Conservation (phyloP, 2,113 vertebrate species). For the Bothrops jararaca region DNA sequence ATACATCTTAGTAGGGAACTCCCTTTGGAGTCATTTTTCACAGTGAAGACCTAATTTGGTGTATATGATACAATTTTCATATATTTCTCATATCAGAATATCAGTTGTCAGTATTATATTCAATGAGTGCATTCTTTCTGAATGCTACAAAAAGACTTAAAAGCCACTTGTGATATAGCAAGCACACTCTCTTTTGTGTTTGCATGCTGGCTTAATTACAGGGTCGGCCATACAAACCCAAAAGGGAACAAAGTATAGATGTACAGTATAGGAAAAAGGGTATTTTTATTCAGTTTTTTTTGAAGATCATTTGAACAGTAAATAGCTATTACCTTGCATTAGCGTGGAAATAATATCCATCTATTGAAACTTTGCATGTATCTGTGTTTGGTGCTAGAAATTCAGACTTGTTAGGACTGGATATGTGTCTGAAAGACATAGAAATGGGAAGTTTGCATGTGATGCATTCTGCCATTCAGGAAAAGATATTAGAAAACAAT, state of each 20-base stretch:
- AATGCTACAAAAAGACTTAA: not conserved
- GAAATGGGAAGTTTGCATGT: not conserved
- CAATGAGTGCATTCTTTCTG: not conserved
- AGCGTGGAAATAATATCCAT: not conserved
- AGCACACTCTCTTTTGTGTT: not conserved
- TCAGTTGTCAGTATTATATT: not conserved
- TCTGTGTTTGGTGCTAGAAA: not conserved
- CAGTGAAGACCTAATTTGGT: not conserved
- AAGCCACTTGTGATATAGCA: not conserved
- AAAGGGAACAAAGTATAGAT: not conserved
- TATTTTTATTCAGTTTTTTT: not conserved
- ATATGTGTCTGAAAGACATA: not conserved
- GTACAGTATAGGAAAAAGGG: not conserved
- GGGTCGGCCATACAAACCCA: not conserved
- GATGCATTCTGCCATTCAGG: not conserved
- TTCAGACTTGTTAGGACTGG: not conserved
- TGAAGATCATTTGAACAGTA: not conserved
- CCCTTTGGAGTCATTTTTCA: not conserved
- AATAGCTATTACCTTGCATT: not conserved
- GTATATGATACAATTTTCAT: not conserved
- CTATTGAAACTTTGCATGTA: not conserved
- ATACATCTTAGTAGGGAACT: not conserved
- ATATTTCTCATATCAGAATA: not conserved
- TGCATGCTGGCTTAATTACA: not conserved
- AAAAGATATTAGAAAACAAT: not conserved